Evolutionary conservation across 1,140 invertebrate species (phyloP).

Genomic region (Drosophila bocqueti): DNA sequence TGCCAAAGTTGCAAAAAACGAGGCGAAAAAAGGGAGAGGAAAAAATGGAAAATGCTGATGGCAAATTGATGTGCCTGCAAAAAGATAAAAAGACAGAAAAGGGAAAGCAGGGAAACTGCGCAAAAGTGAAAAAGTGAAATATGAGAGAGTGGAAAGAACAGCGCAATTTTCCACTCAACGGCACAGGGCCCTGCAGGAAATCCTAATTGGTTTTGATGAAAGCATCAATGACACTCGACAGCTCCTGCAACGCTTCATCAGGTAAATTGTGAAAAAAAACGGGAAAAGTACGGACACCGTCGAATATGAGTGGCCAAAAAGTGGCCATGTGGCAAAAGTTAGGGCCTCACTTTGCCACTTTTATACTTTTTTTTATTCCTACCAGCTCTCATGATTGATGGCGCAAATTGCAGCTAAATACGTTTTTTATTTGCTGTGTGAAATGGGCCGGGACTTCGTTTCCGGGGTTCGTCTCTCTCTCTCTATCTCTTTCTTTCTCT

Average conservation of each 20-base stretch:
- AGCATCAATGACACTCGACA: conserved; percentile 67
- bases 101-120: conserved; percentile 16
- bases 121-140: conserved; percentile 50
- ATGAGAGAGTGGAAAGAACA: conserved; percentile 47
- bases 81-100: conserved; percentile 18
- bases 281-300: conserved; percentile 11
- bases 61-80: conserved; percentile 76
- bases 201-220: conserved; percentile 84
- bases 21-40: conserved; percentile 11
- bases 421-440: conserved; percentile 77
- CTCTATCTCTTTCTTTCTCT: neutral
- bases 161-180: conserved; percentile 76
- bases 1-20: conserved; percentile 66
- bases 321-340: conserved; percentile 75
- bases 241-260: conserved; percentile 70
- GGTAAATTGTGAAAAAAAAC: conserved; percentile 64
- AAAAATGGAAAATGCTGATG: conserved; percentile 56
- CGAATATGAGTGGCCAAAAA: conserved; percentile 69
- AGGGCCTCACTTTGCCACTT: conserved; percentile 19
- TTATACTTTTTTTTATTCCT: conserved; percentile 19
- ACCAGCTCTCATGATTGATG: conserved; percentile 68
- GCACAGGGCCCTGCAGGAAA: conserved; percentile 73
- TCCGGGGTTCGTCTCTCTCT: conserved; percentile 47
- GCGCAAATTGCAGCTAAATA: conserved; percentile 81
- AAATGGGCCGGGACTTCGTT: conserved; percentile 44